Evolutionary conservation across 35 echinoderm and acorn worm species (phyloP).

Genomic region (Amphiura filiformis): DNA sequence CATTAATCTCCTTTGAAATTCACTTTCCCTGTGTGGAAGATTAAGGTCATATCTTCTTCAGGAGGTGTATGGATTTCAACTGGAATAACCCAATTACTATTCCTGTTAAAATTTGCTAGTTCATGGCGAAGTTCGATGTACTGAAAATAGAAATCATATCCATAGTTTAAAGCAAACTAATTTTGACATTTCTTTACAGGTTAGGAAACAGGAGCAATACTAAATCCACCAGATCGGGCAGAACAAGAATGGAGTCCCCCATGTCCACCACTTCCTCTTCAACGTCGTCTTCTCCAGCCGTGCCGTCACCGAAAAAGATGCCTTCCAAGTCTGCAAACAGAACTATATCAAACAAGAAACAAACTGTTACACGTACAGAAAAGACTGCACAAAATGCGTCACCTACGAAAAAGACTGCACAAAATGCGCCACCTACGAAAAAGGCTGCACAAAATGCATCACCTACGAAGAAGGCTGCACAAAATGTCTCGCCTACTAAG

Average conservation of each 20-base stretch:
- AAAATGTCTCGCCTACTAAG: neutral
- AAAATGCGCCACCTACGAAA: neutral
- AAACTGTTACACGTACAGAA: neutral
- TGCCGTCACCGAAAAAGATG: neutral
- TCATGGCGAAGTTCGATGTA: too few relatives aligned
- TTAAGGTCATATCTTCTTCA: too few relatives aligned
- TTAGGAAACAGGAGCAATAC: neutral
- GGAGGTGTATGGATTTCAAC: too few relatives aligned
- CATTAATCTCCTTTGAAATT: too few relatives aligned
- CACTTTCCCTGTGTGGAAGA: too few relatives aligned
- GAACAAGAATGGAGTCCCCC: neutral
- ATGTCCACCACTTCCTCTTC: neutral
- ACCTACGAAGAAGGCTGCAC: neutral
- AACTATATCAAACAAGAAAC: neutral
- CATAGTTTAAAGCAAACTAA: too few relatives aligned
- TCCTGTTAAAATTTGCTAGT: too few relatives aligned
- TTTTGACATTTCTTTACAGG: neutral
- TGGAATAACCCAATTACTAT: too few relatives aligned
- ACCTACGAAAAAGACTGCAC: neutral
- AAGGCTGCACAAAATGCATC: neutral
- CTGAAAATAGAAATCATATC: too few relatives aligned
- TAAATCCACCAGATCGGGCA: neutral
- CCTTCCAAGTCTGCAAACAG: constrained; percentile 5
- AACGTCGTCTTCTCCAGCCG: neutral
- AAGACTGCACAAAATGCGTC: neutral